phyloP scores from a whole-genome alignment of 2,113 vertebrate species.

The Tachysurus vachellii region DNA sequence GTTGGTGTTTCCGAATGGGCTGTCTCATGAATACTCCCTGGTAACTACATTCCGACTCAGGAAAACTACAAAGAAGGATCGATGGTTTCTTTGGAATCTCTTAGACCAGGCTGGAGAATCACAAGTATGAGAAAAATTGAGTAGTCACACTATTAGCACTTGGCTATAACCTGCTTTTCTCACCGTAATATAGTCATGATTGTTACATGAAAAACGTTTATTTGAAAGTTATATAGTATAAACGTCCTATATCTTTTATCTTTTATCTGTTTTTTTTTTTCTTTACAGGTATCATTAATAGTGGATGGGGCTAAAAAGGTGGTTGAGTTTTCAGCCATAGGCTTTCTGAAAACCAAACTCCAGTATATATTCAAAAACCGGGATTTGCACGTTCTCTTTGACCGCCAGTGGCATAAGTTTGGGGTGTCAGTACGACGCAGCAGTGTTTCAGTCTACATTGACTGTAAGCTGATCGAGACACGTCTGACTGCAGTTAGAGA shows the following conservation, averaged over 20 bases:
- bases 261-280: background rate
- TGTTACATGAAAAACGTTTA: background rate
- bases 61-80: constrained; percentile 87
- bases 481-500: constrained; percentile 77
- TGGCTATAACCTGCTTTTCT: background rate
- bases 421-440: constrained; percentile 80
- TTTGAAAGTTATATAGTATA: background rate
- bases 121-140: constrained; percentile 75
- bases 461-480: constrained; percentile 89
- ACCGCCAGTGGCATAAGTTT: constrained; percentile 96
- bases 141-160: background rate
- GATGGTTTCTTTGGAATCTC: constrained; percentile 94
- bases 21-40: constrained; percentile 86
- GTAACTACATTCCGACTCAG: constrained; percentile 83
- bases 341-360: constrained; percentile 74
- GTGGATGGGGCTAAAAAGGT: constrained; percentile 86
- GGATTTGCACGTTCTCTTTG: constrained; percentile 88
- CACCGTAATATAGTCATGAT: background rate
- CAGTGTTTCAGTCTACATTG: constrained; percentile 84
- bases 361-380: constrained; percentile 88
- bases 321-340: constrained; percentile 83
- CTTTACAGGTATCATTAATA: constrained; percentile 81
- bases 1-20: constrained; percentile 83
- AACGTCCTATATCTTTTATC: background rate
- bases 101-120: constrained; percentile 80